Conservation (phyloP, 2,113 vertebrate genomes). For the Lagenorhynchus albirostris region DNA sequence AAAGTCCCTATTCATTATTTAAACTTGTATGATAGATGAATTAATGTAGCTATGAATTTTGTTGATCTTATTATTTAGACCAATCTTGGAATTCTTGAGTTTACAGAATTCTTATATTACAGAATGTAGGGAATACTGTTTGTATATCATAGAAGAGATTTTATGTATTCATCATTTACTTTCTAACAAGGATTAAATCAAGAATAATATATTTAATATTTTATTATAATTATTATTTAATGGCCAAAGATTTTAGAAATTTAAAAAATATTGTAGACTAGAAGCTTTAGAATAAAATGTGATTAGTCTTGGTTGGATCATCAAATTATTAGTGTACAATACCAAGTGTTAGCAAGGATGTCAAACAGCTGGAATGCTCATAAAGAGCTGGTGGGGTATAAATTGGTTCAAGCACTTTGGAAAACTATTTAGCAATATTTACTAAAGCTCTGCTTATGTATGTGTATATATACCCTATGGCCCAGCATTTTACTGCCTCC, state of each 20-base stretch:
- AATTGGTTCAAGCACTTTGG: not conserved
- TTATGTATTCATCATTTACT: not conserved
- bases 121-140: not conserved
- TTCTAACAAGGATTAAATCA: not conserved
- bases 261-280: not conserved
- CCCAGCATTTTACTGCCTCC: not conserved
- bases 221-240: constrained; percentile 2
- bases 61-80: not conserved
- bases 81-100: not conserved
- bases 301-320: not conserved
- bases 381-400: not conserved
- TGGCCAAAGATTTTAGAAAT: not conserved
- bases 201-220: not conserved
- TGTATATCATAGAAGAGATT: not conserved
- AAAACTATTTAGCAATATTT: not conserved
- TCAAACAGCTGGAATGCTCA: not conserved
- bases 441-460: not conserved
- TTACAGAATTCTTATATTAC: not conserved
- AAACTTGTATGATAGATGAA: not conserved
- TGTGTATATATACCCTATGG: not conserved
- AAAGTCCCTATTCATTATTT: not conserved
- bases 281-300: not conserved
- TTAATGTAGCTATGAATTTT: not conserved
- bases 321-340: not conserved
- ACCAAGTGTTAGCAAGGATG: not conserved